A percentile compares a stretch with the other conserved stretches of the same genome.
These are phyloP conservation scores for Lacanobia oleracea DNA, from an alignment of 2,888 invertebrate species.

Conservation along the genomic window DNA sequence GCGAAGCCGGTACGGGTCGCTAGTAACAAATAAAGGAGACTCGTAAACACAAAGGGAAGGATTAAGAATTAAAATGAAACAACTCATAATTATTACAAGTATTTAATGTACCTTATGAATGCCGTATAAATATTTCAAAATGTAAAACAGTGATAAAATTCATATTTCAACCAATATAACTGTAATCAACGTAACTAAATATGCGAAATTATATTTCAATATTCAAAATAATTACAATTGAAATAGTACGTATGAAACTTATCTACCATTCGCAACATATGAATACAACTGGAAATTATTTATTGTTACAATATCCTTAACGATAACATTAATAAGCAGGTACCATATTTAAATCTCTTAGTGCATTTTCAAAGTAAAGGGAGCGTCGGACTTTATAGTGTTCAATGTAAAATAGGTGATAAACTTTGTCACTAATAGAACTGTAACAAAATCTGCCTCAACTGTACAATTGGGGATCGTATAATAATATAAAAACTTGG, in stretches of 20 bases:
- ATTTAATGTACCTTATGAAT: constrained; percentile 90
- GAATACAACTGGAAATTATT: constrained; percentile 72
- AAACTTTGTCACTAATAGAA: constrained; percentile 59
- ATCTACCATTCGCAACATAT: constrained; percentile 71
- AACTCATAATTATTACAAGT: constrained; percentile 86
- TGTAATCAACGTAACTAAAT: constrained; percentile 84
- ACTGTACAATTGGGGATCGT: constrained; percentile 66
- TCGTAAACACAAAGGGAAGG: background rate
- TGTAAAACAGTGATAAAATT: constrained; percentile 91
- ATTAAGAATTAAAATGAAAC: constrained; percentile 78
- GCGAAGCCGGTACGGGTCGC: no score
- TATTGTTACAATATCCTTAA: constrained; percentile 71
- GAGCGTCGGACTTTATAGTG: constrained; percentile 48
- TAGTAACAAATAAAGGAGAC: background rate
- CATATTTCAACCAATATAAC: constrained; percentile 88
- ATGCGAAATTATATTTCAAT: constrained; percentile 85
- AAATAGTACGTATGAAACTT: constrained; percentile 65
- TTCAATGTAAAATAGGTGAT: constrained; percentile 50
- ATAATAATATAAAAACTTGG: constrained; percentile 87
- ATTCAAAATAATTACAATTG: constrained; percentile 76
- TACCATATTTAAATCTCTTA: constrained; percentile 82
- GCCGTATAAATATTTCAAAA: constrained; percentile 91
- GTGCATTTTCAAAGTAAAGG: constrained; percentile 68
- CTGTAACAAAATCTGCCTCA: constrained; percentile 66
- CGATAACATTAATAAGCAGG: constrained; percentile 84